phyloP scores from a whole-genome alignment of 2,888 invertebrate genomes.

The Xestia xanthographa region DNA sequence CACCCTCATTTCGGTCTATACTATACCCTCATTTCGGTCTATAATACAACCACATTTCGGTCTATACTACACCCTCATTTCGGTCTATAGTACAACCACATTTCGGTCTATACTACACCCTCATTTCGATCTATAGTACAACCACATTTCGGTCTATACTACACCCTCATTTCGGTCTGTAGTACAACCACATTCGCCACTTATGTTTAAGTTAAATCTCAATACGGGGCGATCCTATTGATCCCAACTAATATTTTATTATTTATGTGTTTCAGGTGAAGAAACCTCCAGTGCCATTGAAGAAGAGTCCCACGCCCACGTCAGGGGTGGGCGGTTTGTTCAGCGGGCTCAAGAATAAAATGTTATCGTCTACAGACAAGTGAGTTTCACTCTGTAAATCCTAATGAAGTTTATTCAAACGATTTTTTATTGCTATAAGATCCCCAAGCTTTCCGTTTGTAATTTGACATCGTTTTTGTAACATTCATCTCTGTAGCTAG shows the following conservation, averaged over 20 bases:
- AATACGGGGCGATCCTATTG: neutral
- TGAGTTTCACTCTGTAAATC: constrained; percentile 67
- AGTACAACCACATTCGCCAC: neutral
- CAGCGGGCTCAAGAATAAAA: constrained; percentile 91
- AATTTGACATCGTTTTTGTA: neutral
- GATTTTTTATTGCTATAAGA: neutral
- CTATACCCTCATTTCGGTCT: no score
- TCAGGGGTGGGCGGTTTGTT: constrained; percentile 89
- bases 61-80: neutral
- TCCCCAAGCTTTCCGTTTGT: neutral
- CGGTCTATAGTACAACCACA: neutral
- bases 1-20: neutral
- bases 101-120: neutral
- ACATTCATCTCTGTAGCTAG: neutral
- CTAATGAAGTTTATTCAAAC: neutral
- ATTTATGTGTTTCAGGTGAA: constrained; percentile 78
- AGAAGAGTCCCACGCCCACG: constrained; percentile 92
- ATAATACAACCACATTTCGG: neutral
- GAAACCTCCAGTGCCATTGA: constrained; percentile 92
- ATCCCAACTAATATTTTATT: neutral
- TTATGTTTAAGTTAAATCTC: neutral
- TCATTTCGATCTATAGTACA: neutral
- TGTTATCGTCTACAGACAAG: constrained; percentile 89
- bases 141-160: no score
- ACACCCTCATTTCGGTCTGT: neutral